phyloP scores from a whole-genome alignment of 2,888 invertebrate genomes.

The Noctua janthina region DNA sequence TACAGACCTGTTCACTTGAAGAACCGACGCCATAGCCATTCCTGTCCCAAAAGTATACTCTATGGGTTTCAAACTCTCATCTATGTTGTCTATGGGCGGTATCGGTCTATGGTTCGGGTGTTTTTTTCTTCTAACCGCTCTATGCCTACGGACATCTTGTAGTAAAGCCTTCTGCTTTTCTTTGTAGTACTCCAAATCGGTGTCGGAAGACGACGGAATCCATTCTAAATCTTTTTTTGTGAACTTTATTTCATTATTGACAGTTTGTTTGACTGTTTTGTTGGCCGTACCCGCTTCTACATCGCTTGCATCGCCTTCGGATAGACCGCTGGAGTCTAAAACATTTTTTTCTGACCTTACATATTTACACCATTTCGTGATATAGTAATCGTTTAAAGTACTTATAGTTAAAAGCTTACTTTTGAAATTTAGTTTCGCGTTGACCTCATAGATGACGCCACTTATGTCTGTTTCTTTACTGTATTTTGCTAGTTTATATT shows the following conservation, averaged over 20 bases:
- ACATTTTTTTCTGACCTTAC: constrained; percentile 43
- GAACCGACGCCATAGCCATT: constrained; percentile 87
- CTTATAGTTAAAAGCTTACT: constrained; percentile 74
- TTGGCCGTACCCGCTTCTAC: constrained; percentile 67
- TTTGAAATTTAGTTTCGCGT: constrained; percentile 74
- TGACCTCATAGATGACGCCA: constrained; percentile 72
- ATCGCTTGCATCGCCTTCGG: constrained; percentile 72
- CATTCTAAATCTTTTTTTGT: constrained; percentile 83
- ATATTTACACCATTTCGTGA: constrained; percentile 79
- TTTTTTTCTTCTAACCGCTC: constrained; percentile 81
- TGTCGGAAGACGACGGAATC: constrained; percentile 80
- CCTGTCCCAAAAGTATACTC: constrained; percentile 88
- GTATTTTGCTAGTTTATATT: constrained; percentile 72
- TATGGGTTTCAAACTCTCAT: constrained; percentile 85
- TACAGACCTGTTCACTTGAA: constrained; percentile 79
- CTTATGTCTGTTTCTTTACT: constrained; percentile 72
- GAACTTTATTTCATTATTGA: constrained; percentile 66
- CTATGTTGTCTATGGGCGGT: constrained; percentile 75
- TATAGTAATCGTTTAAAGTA: constrained; percentile 58
- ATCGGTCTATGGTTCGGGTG: constrained; percentile 68
- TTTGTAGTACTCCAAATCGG: constrained; percentile 78
- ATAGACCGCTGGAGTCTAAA: constrained; percentile 68
- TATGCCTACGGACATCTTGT: constrained; percentile 80
- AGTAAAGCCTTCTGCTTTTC: constrained; percentile 74
- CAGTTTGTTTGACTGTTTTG: constrained; percentile 66